These are phyloP conservation scores for Sinodicranocentrus sp. DNA, from an alignment of 2,888 invertebrate species.

Conservation along the genomic window DNA sequence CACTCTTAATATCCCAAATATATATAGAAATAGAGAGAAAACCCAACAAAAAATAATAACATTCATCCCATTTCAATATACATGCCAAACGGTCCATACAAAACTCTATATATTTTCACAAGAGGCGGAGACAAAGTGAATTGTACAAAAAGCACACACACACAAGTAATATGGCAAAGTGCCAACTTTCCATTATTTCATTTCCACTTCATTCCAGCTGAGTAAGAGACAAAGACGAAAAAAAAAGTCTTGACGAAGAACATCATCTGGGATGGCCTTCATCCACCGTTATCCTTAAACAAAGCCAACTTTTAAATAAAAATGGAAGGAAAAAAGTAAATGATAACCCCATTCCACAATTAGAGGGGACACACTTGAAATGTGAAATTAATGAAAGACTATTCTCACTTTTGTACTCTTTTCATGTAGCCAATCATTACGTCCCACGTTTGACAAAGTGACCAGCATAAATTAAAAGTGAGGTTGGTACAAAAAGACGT, in stretches of 20 bases:
- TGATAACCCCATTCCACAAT: not conserved
- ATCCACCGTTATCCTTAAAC: slow-evolving; percentile 18
- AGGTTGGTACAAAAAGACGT: not conserved
- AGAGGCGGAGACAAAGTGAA: not conserved
- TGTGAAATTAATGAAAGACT: slow-evolving; percentile 50
- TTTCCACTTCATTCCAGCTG: slow-evolving; percentile 64
- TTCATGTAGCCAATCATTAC: slow-evolving; percentile 43
- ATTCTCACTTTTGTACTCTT: too few species aligned
- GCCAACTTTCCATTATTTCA: slow-evolving; percentile 65
- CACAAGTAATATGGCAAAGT: slow-evolving; percentile 56
- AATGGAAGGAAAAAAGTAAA: slow-evolving; percentile 20
- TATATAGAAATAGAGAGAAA: not conserved
- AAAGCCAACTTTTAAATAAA: not conserved
- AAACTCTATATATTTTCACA: too few species aligned
- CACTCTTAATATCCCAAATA: too few species aligned
- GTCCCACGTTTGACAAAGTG: slow-evolving; percentile 44
- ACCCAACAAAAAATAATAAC: not conserved
- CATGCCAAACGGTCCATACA: too few species aligned
- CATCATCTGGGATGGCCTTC: slow-evolving; percentile 52
- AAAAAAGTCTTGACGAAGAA: slow-evolving; percentile 58
- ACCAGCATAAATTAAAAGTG: slow-evolving; percentile 45
- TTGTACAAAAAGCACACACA: slow-evolving; percentile 5
- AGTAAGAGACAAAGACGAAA: slow-evolving; percentile 28
- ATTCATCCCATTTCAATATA: too few species aligned
- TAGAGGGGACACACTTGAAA: slow-evolving; percentile 28